Evolutionary conservation across 2,113 vertebrate genomes (phyloP).

Genomic region (Condylura cristata): DNA sequence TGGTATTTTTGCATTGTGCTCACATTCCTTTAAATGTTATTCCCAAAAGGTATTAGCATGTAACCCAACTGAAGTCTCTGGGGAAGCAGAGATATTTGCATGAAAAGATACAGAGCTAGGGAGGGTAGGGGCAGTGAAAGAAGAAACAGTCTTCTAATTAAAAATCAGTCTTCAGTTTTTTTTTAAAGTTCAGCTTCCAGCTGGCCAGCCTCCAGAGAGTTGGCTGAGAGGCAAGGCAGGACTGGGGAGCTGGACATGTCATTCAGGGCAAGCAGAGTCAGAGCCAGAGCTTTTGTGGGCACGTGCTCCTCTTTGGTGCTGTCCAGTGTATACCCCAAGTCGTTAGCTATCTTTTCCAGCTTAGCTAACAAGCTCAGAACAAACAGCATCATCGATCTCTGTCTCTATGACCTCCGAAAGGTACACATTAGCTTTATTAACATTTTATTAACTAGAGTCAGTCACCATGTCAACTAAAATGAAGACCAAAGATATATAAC

Average conservation of each 20-base stretch:
- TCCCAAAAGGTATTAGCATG: constrained; percentile 74
- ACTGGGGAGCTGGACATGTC: constrained; percentile 88
- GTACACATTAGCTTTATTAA: background rate
- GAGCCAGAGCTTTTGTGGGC: constrained; percentile 94
- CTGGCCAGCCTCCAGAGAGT: constrained; percentile 66
- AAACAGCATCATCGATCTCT: background rate
- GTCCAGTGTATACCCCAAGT: constrained; percentile 86
- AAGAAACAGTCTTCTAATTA: constrained; percentile 80
- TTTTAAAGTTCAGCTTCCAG: constrained; percentile 80
- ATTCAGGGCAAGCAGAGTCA: constrained; percentile 95
- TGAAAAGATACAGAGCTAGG: constrained; percentile 65
- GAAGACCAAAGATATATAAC: background rate
- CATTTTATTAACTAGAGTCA: background rate
- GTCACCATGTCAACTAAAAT: background rate
- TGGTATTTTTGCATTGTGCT: constrained; percentile 78
- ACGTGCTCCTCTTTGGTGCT: constrained; percentile 93
- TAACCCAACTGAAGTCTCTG: constrained; percentile 64
- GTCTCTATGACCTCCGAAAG: background rate
- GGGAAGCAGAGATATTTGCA: constrained; percentile 68
- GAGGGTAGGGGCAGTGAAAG: background rate
- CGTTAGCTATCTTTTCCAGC: too few relatives aligned
- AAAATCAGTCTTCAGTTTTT: constrained; percentile 74
- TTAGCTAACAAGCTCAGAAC: too few relatives aligned
- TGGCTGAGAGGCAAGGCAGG: constrained; percentile 52
- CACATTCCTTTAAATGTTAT: constrained; percentile 82